phyloP scores from a whole-genome alignment of 2,797 vertebrate genomes.

The Spinus pinus region DNA sequence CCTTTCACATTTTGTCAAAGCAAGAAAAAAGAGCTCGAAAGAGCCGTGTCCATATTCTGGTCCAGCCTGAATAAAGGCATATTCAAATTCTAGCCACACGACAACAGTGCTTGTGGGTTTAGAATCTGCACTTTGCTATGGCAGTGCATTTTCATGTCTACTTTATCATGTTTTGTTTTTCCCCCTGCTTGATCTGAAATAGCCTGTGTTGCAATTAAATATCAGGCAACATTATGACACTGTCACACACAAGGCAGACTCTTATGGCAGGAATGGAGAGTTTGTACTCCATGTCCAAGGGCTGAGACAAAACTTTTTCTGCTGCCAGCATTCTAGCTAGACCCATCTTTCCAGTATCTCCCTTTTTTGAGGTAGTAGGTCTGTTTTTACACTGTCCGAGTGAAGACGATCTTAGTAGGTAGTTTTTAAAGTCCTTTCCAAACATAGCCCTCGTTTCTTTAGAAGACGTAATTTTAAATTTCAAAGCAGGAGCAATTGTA shows the following conservation, averaged over 20 bases:
- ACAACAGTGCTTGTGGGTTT: background rate
- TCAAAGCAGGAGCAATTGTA: background rate
- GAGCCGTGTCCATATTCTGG: background rate
- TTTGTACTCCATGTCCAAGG: background rate
- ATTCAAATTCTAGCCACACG: background rate
- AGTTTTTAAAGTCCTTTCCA: background rate
- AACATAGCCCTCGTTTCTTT: background rate
- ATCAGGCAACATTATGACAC: background rate
- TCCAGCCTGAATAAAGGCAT: background rate
- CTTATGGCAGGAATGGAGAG: rapidly evolving
- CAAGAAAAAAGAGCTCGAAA: background rate
- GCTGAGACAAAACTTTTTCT: background rate
- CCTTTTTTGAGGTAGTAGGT: background rate
- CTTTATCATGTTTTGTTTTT: background rate
- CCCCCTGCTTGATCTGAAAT: background rate
- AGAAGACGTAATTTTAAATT: background rate
- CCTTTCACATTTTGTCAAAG: background rate
- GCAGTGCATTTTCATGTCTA: background rate
- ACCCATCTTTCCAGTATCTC: background rate
- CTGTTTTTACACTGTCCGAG: background rate
- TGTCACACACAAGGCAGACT: background rate
- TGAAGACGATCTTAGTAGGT: background rate
- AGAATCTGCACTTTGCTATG: background rate
- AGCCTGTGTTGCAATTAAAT: background rate
- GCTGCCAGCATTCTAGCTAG: background rate